Percentiles rank a stretch among this genome's conserved stretches.
These are phyloP conservation scores for Protodeltote pygarga DNA, from an alignment of 2,888 invertebrate genomes.

Conservation along the genomic window DNA sequence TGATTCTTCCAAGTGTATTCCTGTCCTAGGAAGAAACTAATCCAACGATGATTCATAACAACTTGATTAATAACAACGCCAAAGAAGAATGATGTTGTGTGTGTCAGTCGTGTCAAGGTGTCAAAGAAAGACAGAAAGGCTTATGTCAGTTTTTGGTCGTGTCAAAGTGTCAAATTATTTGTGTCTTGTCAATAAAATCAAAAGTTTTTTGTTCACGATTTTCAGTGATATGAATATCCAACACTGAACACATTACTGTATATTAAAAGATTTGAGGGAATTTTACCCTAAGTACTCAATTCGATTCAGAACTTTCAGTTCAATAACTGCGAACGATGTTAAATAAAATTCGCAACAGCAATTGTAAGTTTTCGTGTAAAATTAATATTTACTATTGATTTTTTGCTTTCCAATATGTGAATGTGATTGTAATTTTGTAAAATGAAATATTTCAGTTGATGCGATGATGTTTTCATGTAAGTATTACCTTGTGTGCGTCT, in stretches of 20 bases:
- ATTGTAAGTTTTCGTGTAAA: constrained; percentile 32
- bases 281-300: constrained; percentile 1
- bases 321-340: constrained; percentile 9
- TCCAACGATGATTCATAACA: no score
- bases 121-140: no score
- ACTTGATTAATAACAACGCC: no score
- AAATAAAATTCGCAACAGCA: constrained; percentile 5
- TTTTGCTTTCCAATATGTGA: constrained; percentile 3
- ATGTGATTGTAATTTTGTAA: background rate
- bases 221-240: background rate
- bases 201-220: background rate
- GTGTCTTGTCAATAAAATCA: no score
- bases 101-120: no score
- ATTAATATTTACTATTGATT: constrained; percentile 14
- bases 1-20: no score
- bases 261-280: background rate
- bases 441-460: no score
- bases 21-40: no score
- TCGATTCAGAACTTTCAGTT: background rate
- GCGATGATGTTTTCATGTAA: background rate
- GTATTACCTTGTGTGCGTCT: background rate
- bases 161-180: no score
- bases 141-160: no score
- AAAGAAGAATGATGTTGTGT: no score
- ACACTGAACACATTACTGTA: background rate